Evolutionary conservation across 2,888 invertebrate genomes (phyloP).

Genomic region (Athrips mouffetella): DNA sequence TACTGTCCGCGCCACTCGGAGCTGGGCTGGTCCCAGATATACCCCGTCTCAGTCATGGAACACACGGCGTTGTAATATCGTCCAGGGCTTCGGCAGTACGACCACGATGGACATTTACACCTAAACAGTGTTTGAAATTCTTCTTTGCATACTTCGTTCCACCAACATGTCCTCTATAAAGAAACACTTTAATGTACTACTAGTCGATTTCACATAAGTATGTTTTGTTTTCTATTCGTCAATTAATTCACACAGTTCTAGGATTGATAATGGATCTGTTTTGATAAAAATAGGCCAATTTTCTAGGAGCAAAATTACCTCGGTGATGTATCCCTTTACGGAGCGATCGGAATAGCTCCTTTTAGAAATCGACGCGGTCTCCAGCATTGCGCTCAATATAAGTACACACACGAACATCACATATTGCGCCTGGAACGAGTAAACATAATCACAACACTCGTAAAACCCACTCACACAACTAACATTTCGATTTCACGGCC

Average conservation of each 20-base stretch:
- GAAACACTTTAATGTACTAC: conserved; percentile 3
- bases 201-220: too few species aligned
- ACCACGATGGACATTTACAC: conserved; percentile 93
- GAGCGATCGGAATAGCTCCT: conserved; percentile 89
- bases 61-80: conserved; percentile 94
- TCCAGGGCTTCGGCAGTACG: conserved; percentile 91
- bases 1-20: conserved; percentile 68
- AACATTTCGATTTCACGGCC: conserved; percentile 24
- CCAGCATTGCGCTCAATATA: conserved; percentile 55
- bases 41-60: conserved; percentile 93
- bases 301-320: too few species aligned
- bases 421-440: conserved; percentile 57
- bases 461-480: conserved; percentile 27
- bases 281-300: too few species aligned
- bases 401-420: conserved; percentile 53
- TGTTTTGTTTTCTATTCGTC: too few species aligned
- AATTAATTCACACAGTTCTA: too few species aligned
- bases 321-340: conserved; percentile 88
- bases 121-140: conserved; percentile 92
- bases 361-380: conserved; percentile 70
- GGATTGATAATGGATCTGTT: too few species aligned
- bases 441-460: conserved; percentile 28
- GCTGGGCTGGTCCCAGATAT: conserved; percentile 91
- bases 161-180: conserved; percentile 92
- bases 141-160: conserved; percentile 95